phyloP scores from a whole-genome alignment of 1,140 invertebrate species.

The Listronotus bonariensis region DNA sequence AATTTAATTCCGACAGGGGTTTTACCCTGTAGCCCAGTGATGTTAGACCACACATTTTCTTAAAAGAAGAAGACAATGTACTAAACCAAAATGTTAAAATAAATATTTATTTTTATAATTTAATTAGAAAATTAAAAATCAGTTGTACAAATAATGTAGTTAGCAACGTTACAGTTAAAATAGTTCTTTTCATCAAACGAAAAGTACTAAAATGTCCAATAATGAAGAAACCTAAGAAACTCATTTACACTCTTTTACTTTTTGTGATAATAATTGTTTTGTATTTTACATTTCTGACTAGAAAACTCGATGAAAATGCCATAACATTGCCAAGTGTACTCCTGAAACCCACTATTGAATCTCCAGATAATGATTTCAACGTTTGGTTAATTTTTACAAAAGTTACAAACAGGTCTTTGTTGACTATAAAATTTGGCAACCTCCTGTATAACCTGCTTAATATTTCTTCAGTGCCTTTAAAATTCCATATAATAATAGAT shows the following conservation, averaged over 20 bases:
- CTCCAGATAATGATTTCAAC: constrained; percentile 43
- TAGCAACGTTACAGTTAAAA: no score
- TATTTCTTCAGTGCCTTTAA: constrained; percentile 58
- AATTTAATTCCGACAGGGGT: no score
- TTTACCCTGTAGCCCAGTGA: no score
- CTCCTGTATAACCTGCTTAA: constrained; percentile 51
- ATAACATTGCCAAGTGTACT: constrained; percentile 1
- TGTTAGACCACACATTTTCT: no score
- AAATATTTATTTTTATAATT: no score
- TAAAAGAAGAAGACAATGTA: no score
- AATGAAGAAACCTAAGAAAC: constrained; percentile 15
- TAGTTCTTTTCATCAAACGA: no score
- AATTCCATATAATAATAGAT: constrained; percentile 73
- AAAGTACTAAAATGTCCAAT: constrained; percentile 7
- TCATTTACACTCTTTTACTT: constrained; percentile 4
- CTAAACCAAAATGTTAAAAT: no score
- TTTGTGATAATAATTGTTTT: constrained; percentile 13
- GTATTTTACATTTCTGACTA: constrained; percentile 16
- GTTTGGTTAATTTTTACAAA: constrained; percentile 55
- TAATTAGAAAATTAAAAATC: no score
- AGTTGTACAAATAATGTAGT: no score
- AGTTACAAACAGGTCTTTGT: constrained; percentile 47
- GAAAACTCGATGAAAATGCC: constrained; percentile 3
- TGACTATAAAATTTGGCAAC: constrained; percentile 50
- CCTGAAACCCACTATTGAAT: not conserved